Base-by-base conservation (phyloP, 2,888 invertebrate species). In the Dicycla oo region DNA sequence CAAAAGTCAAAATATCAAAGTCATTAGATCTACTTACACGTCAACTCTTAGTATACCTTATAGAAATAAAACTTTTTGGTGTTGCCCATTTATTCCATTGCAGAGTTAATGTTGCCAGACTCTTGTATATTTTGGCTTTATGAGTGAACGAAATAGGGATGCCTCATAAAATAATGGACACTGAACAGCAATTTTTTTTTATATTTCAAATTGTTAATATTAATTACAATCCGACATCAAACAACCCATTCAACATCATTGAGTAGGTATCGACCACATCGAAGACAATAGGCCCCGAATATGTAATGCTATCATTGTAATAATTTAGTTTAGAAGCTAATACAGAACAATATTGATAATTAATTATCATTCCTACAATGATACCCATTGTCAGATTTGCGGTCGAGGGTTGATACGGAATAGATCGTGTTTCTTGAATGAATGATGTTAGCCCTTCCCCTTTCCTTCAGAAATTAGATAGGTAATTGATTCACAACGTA, bases 251-350 rank as follows among this genome's bases (percentile, higher is more conserved):
- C 40, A 26, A 51, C 18, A 49, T 38, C 11, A 45, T 3, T 26
- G 18, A 26, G 4, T 40, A 11, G 40, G 40, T n/a, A 51, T 45
- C 53, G 26, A 61, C 38, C 61, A 20, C 34, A 38, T 43, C 26
- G 40, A 57, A 78, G 38, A 62, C 80, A 76, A 80, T 73, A n/a
- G 54, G 13, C 5, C 5, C 30, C 18, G 38, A 79, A 79, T 72
- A 63, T 23, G 18, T 73, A 53, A 65, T 57, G 65, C 38, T 56
- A 26, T 53, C 20, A 79, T n/a, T 49, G 47, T 56, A 61, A 80
- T 63, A 34, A 72, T 72, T 54, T 43, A 54, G 23, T 72, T 54
- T 43, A 54, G 23, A 23, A 64, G 45, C 49, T 70, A 30, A 64
- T 43, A 34, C 20, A 11, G 45, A 72, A 58, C 40, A 51, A 65